Percentiles rank a stretch among this genome's conserved stretches.
These are phyloP conservation scores for Leptopilina myrica DNA, from an alignment of 2,888 invertebrate genomes.

Conservation along the genomic window DNA sequence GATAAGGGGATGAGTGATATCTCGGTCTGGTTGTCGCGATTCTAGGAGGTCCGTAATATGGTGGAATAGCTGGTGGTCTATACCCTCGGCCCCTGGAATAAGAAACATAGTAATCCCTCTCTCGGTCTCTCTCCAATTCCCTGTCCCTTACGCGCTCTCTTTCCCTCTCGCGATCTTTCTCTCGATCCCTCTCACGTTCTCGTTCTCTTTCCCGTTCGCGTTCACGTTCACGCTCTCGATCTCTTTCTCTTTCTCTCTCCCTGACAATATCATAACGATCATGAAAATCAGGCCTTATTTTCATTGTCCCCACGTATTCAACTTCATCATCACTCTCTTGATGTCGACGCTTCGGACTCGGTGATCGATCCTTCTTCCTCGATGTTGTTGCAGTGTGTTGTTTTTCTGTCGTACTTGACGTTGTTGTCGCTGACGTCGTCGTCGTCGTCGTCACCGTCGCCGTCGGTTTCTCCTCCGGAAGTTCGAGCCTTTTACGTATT, in stretches of 20 bases:
- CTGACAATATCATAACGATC: slow-evolving; percentile 62
- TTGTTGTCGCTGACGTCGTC: too few relatives aligned
- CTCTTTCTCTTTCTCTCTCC: slow-evolving; percentile 47
- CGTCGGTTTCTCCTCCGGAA: slow-evolving; percentile 76
- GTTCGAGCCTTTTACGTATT: slow-evolving; percentile 81
- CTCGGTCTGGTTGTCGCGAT: slow-evolving; percentile 54
- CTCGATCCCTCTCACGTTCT: slow-evolving; percentile 43
- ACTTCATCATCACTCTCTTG: slow-evolving; percentile 74
- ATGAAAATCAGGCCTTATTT: slow-evolving; percentile 67
- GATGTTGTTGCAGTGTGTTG: slow-evolving; percentile 25
- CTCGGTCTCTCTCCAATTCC: neutral
- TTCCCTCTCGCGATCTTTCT: slow-evolving; percentile 14
- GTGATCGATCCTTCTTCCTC: slow-evolving; percentile 57
- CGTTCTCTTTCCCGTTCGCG: slow-evolving; percentile 4
- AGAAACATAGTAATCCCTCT: slow-evolving; percentile 53
- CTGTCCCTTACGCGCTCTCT: slow-evolving; percentile 42
- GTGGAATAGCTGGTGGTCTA: slow-evolving; percentile 45
- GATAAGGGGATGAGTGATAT: slow-evolving; percentile 70
- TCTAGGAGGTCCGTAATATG: slow-evolving; percentile 55
- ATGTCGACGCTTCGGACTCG: slow-evolving; percentile 58
- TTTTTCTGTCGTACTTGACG: too few relatives aligned
- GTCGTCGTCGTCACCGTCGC: too few relatives aligned
- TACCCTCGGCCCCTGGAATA: slow-evolving; percentile 59
- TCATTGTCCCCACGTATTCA: slow-evolving; percentile 72
- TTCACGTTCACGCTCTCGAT: slow-evolving; percentile 28